phyloP scores from a whole-genome alignment of 1,140 invertebrate species.

The Bombus huntii region DNA sequence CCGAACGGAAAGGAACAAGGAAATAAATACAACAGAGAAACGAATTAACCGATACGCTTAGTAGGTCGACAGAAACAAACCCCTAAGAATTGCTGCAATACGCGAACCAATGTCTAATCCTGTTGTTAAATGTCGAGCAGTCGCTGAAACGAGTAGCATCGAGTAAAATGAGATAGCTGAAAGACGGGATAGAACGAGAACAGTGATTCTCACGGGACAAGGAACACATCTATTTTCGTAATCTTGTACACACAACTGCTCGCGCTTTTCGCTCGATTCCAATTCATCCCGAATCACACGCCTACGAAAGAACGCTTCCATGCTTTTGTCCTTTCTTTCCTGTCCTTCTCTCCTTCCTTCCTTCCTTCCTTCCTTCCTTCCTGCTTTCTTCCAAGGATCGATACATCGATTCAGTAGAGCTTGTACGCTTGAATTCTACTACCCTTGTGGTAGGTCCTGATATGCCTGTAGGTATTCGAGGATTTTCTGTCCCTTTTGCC shows the following conservation, averaged over 20 bases:
- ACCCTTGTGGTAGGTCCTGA: slow-evolving; percentile 75
- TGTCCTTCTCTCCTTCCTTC: neutral
- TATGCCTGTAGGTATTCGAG: slow-evolving; percentile 75
- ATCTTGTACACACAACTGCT: slow-evolving; percentile 25
- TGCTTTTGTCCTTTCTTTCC: no score
- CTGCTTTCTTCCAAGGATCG: neutral
- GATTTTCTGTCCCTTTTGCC: slow-evolving; percentile 70
- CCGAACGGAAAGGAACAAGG: neutral
- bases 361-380: neutral
- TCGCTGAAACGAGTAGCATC: neutral
- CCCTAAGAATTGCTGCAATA: neutral
- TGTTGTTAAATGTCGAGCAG: neutral
- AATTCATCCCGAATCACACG: neutral
- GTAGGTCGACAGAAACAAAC: neutral
- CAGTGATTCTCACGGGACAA: slow-evolving; percentile 8
- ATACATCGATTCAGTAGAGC: slow-evolving; percentile 61
- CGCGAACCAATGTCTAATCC: neutral
- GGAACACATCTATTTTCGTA: slow-evolving; percentile 31
- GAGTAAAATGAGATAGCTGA: neutral
- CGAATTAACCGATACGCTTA: neutral
- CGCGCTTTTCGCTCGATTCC: neutral
- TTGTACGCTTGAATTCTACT: slow-evolving; percentile 57
- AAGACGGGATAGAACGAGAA: slow-evolving; percentile 11
- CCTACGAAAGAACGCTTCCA: neutral
- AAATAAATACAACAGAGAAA: slow-evolving; percentile 4